phyloP scores from a whole-genome alignment of 2,797 vertebrate genomes.

The Poliocrania exsul region DNA sequence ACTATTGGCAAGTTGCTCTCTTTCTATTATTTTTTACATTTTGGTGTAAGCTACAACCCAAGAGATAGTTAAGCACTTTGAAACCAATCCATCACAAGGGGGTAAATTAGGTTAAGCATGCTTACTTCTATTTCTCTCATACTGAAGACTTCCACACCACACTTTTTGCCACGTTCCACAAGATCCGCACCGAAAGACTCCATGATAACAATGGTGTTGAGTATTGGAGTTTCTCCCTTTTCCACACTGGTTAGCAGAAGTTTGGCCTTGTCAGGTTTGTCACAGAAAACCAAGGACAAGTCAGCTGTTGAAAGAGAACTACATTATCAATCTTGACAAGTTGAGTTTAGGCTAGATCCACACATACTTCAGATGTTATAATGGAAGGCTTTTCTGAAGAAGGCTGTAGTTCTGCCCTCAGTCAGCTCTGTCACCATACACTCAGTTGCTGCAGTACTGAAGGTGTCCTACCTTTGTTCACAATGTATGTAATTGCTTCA shows the following conservation, averaged over 20 bases:
- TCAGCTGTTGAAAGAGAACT: constrained; percentile 77
- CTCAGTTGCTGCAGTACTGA: neutral
- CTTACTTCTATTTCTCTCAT: constrained; percentile 88
- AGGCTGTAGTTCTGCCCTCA: neutral
- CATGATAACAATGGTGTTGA: constrained; percentile 89
- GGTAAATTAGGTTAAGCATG: neutral
- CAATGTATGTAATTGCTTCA: constrained; percentile 88
- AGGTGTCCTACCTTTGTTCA: constrained; percentile 86
- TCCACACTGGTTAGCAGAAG: constrained; percentile 82
- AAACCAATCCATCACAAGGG: neutral
- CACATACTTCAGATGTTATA: neutral
- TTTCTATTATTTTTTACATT: neutral
- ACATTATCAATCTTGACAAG: neutral
- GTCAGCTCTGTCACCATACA: neutral
- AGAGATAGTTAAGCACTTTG: neutral
- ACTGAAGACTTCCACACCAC: constrained; percentile 85
- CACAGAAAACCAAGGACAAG: constrained; percentile 90
- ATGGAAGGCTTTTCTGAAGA: neutral
- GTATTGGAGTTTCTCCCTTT: constrained; percentile 73
- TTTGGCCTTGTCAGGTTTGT: constrained; percentile 86
- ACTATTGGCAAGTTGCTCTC: neutral
- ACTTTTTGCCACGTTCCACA: constrained; percentile 80
- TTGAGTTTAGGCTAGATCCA: neutral
- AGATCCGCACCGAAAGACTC: constrained; percentile 85
- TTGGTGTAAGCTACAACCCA: neutral